Evolutionary conservation across 2,888 invertebrate genomes (phyloP).

Genomic region (Drosophila histrio): DNA sequence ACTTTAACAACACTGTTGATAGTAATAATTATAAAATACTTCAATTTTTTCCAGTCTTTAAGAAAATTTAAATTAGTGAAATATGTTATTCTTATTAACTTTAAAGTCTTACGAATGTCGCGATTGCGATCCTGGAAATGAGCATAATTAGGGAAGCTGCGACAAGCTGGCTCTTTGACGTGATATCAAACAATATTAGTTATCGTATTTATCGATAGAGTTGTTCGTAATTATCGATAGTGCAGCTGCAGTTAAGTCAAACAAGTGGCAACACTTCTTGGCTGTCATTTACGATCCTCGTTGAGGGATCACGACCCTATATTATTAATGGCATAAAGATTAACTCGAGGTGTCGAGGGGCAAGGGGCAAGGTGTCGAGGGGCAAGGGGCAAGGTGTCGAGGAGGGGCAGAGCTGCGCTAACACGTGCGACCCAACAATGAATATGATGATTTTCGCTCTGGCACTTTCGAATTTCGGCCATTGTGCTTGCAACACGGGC

Average conservation of each 20-base stretch:
- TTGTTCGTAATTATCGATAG: neutral
- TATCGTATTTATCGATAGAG: conserved; percentile 1
- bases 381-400: neutral
- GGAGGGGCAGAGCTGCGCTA: conserved; percentile 1
- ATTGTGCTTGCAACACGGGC: conserved; percentile 29
- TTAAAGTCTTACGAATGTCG: too few relatives aligned
- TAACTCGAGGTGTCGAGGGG: conserved; percentile 1
- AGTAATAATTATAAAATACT: too few relatives aligned
- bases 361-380: neutral
- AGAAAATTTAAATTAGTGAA: too few relatives aligned
- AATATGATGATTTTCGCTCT: conserved; percentile 34
- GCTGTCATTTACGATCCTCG: conserved; percentile 22
- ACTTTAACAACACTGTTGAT: too few relatives aligned
- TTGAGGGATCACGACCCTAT: conserved; percentile 9
- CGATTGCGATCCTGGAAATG: too few relatives aligned
- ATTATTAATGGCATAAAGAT: conserved; percentile 42
- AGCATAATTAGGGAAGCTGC: too few relatives aligned
- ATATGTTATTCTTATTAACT: too few relatives aligned
- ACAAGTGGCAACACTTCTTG: conserved; percentile 6
- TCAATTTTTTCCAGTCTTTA: too few relatives aligned
- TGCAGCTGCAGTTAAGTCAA: neutral
- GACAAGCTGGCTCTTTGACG: too few relatives aligned
- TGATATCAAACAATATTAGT: too few relatives aligned
- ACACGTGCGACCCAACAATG: conserved; percentile 29
- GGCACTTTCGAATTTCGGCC: conserved; percentile 46